phyloP scores from a whole-genome alignment of 2,797 vertebrate genomes.

The Macrochelys suwanniensis region DNA sequence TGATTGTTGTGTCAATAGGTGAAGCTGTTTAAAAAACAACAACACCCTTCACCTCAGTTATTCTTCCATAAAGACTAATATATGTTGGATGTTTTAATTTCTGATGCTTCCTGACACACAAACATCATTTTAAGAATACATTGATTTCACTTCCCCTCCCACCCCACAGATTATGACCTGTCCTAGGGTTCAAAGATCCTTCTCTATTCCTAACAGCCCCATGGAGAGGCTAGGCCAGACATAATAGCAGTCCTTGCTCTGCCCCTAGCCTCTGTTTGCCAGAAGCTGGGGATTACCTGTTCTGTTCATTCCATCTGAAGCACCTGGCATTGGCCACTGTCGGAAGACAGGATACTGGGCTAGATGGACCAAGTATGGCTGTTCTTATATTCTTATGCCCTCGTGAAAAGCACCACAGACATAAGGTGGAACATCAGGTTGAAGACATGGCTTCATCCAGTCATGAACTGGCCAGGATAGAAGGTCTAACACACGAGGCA shows the following conservation, averaged over 20 bases:
- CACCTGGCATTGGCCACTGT: too few species aligned
- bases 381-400: too few species aligned
- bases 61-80: background rate
- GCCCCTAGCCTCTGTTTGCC: too few species aligned
- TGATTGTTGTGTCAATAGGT: background rate
- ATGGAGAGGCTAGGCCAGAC: background rate
- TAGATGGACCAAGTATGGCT: too few species aligned
- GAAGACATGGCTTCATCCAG: background rate
- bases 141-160: background rate
- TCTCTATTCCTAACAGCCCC: background rate
- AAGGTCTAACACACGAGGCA: background rate
- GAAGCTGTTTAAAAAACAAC: background rate
- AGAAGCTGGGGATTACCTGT: too few species aligned
- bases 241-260: background rate
- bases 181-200: background rate
- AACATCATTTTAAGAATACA: background rate
- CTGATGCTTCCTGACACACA: background rate
- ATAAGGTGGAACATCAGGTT: too few species aligned
- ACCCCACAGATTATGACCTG: background rate
- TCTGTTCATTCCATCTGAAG: too few species aligned
- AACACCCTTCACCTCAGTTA: background rate
- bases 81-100: background rate
- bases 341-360: too few species aligned
- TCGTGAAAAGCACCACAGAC: background rate
- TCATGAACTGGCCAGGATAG: background rate